A percentile compares a stretch with the other conserved stretches of the same genome.
phyloP scores from a whole-genome alignment of 2,888 invertebrate genomes.

The Baccha elongata region DNA sequence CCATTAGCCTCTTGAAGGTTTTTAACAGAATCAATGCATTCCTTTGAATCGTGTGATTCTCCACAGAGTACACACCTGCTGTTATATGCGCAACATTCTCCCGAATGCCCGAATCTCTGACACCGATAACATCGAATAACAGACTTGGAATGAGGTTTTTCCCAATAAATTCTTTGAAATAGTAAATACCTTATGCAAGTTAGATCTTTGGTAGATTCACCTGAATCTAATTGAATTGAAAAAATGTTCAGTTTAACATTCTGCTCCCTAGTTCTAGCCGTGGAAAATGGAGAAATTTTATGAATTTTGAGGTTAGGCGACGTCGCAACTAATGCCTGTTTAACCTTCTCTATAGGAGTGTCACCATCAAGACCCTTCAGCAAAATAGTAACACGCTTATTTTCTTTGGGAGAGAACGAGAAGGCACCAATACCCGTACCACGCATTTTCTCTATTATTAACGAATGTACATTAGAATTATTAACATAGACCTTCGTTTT shows the following conservation, averaged over 20 bases:
- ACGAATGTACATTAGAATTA: background rate
- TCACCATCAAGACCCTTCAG: slow-evolving; percentile 25
- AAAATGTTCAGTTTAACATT: slow-evolving; percentile 15
- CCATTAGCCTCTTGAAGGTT: background rate
- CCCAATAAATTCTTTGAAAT: slow-evolving; percentile 14
- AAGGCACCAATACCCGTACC: background rate
- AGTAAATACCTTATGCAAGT: slow-evolving; percentile 18
- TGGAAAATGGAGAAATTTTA: slow-evolving; percentile 8
- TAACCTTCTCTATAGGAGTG: slow-evolving; percentile 19
- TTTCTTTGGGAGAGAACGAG: background rate
- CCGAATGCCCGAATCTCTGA: slow-evolving; percentile 27
- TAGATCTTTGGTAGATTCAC: slow-evolving; percentile 17
- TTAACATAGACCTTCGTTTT: slow-evolving; percentile 5
- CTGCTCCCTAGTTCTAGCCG: slow-evolving; percentile 14
- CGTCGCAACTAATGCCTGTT: background rate
- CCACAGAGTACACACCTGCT: slow-evolving; percentile 24
- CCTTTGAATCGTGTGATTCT: slow-evolving; percentile 1
- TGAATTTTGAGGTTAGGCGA: slow-evolving; percentile 8
- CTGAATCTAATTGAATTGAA: slow-evolving; percentile 10
- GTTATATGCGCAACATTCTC: slow-evolving; percentile 9
- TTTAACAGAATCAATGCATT: background rate
- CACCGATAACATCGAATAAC: slow-evolving; percentile 13
- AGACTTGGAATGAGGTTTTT: background rate
- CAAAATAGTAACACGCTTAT: background rate
- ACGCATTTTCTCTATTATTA: too few relatives aligned